Conservation (phyloP, 2,113 vertebrate genomes). For the Eleginops maclovinus region DNA sequence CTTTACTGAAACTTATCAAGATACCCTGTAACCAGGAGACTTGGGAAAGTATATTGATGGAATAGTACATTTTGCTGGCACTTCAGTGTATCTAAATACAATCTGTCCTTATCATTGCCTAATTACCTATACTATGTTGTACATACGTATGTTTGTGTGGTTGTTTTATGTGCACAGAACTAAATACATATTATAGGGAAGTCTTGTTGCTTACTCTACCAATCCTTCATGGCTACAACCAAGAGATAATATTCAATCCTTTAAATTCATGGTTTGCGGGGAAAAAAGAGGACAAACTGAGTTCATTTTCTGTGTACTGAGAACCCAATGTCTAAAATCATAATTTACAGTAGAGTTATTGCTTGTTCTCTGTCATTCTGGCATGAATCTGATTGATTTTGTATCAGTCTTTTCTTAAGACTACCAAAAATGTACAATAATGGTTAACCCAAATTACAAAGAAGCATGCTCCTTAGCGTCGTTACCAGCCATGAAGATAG, state of each 20-base stretch:
- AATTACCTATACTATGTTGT: not conserved
- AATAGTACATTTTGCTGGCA: not conserved
- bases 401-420: not conserved
- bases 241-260: not conserved
- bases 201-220: no score
- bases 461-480: not conserved
- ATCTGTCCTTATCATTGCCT: not conserved
- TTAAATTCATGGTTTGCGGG: not conserved
- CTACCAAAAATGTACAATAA: not conserved
- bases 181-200: no score
- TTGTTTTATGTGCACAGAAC: constrained; percentile 8
- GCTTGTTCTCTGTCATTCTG: not conserved
- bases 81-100: not conserved
- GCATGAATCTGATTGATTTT: not conserved
- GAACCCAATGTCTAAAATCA: not conserved
- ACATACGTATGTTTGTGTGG: constrained; percentile 1
- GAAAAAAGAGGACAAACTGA: constrained; percentile 1
- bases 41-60: no score
- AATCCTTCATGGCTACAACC: not conserved
- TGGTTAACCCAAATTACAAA: not conserved
- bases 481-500: no score
- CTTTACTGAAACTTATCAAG: no score
- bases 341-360: not conserved
- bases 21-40: no score
- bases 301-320: not conserved